Conservation (phyloP, 2,113 vertebrate genomes). For the Sorex araneus region DNA sequence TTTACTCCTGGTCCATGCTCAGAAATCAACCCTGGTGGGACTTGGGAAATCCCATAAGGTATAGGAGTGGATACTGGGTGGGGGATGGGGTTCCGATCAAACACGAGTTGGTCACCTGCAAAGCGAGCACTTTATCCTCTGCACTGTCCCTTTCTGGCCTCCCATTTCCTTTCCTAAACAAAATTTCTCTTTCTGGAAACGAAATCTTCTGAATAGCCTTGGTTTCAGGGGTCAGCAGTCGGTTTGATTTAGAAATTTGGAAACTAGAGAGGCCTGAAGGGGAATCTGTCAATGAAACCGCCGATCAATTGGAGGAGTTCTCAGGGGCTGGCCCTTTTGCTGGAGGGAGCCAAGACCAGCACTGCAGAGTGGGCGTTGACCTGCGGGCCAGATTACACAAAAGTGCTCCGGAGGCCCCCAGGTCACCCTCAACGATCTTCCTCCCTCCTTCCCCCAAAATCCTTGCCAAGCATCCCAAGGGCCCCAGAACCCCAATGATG, state of each 20-base stretch:
- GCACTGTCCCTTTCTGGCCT: too few species aligned
- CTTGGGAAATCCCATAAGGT: too few species aligned
- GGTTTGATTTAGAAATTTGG: conserved; percentile 15
- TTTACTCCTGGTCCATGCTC: too few species aligned
- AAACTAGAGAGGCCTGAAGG: background rate
- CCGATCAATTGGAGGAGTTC: too few species aligned
- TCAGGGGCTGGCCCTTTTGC: background rate
- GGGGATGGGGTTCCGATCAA: too few species aligned
- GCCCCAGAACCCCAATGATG: background rate
- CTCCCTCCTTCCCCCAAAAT: rapidly evolving
- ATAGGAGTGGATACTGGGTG: too few species aligned
- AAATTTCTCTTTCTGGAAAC: background rate
- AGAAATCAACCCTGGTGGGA: too few species aligned
- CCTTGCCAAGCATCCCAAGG: background rate
- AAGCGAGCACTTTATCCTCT: background rate
- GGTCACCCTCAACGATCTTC: background rate
- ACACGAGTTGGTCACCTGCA: too few species aligned
- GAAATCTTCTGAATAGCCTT: background rate
- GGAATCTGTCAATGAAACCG: background rate
- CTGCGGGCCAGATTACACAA: background rate
- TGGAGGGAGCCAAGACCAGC: rapidly evolving
- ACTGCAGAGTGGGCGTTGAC: rapidly evolving
- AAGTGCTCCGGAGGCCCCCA: rapidly evolving
- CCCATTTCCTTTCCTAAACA: background rate
- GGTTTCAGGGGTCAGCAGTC: background rate